Evolutionary conservation across 2,113 vertebrate species (phyloP), one percentile per base, ranked within the genome.

Genomic region (Poeciliopsis turrubarensis): DNA sequence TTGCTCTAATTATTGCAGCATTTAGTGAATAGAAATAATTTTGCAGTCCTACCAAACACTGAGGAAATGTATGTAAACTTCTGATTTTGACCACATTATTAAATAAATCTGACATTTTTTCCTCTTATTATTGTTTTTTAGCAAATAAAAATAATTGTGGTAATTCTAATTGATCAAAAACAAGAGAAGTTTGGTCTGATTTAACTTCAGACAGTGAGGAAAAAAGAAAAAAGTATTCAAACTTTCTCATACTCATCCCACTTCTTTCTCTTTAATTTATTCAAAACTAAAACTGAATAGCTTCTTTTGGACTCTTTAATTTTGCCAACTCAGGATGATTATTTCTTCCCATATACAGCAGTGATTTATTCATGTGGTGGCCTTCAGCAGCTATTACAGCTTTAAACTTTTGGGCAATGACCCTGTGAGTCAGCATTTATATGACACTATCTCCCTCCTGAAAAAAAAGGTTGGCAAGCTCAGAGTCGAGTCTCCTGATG

Each of bases 361-460:
- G 60, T 61, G 30, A n/a, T 64, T 57, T 31, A 51, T 64, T 57
- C 27, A 51, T 64, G n/a, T 7, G 44, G 32, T 1, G 2, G 26
- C 34, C 12, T 75, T 68, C 1, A 32, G 66, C 25, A 39, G 25
- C 37, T 22, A n/a, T 11, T 26, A 0, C 39, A 22, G 60, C 77
- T 73, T 76, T 66, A 39, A 65, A 78, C 62, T 39, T 66, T 22
- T 44, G 69, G 77, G 68, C 77, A 39, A 60, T 60, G 79, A 76
- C 82, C 81, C 72, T 19, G 60, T 34, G 78, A 86, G 72, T 89
- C 79, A 82, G 85, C 87, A 81, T 72, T 10, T 61, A 32, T n/a
- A 41, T 37, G 70, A 72, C 29, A 47, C 68, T 70, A 81, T 85
- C 83, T 79, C 77, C 2, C 27, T 76, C 79, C 68, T 60, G 65